Conservation (phyloP, 2,888 invertebrate species). For the Chymomyza fuscimana region DNA sequence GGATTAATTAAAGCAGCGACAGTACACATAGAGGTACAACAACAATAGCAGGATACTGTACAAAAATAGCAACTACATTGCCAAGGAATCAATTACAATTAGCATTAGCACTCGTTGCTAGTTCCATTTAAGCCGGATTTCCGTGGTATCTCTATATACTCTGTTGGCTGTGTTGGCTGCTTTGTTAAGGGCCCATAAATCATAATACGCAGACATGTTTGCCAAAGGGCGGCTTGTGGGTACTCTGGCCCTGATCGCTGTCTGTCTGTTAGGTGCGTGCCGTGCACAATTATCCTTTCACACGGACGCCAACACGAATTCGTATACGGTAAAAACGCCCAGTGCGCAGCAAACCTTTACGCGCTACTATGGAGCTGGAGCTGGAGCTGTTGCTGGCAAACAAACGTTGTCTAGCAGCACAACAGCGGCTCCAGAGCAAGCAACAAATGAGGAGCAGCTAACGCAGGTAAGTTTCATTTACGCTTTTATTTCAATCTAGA, state of each 20-base stretch:
- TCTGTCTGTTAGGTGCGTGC: slow-evolving; percentile 35
- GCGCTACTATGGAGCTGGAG: slow-evolving; percentile 71
- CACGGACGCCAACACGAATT: slow-evolving; percentile 77
- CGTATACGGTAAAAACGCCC: slow-evolving; percentile 78
- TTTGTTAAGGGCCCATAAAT: slow-evolving; percentile 22
- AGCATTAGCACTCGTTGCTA: slow-evolving; percentile 5
- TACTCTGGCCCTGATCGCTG: slow-evolving; percentile 36
- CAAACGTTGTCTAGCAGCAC: slow-evolving; percentile 24
- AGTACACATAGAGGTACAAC: too few species aligned
- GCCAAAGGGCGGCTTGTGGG: not conserved
- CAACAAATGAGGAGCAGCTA: slow-evolving; percentile 17
- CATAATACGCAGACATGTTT: slow-evolving; percentile 34
- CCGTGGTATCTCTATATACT: not conserved
- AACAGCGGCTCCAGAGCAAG: slow-evolving; percentile 20
- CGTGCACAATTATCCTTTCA: slow-evolving; percentile 77
- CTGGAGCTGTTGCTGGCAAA: slow-evolving; percentile 66
- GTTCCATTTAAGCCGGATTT: not conserved
- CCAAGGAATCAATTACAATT: slow-evolving; percentile 41
- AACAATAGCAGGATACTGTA: too few species aligned
- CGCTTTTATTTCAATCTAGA: slow-evolving; percentile 23
- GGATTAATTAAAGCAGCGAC: slow-evolving; percentile 33
- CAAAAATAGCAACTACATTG: not conserved
- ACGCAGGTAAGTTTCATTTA: slow-evolving; percentile 40
- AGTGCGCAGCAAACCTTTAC: slow-evolving; percentile 78
- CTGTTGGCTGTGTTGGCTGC: not conserved